phyloP scores from a whole-genome alignment of 2,888 invertebrate species.

The Lithodes maja region DNA sequence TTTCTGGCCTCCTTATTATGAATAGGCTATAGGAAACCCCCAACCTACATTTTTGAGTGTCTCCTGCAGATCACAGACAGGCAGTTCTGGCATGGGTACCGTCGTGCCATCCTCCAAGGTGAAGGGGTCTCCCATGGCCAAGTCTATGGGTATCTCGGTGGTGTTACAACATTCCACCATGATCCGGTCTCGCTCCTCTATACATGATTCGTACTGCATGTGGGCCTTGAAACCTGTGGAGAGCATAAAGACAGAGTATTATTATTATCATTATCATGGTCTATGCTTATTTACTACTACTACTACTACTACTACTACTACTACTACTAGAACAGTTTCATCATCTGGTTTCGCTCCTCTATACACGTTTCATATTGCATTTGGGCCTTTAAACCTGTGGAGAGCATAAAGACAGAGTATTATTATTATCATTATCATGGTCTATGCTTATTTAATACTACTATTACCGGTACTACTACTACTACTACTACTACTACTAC shows the following conservation, averaged over 20 bases:
- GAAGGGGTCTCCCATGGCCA: conserved; percentile 71
- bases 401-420: too few relatives aligned
- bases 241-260: not conserved
- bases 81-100: conserved; percentile 61
- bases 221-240: conserved; percentile 86
- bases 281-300: not conserved
- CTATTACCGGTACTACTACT: too few relatives aligned
- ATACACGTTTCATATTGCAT: conserved; percentile 86
- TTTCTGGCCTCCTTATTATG: conserved; percentile 88
- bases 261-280: not conserved
- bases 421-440: too few relatives aligned
- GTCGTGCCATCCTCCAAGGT: conserved; percentile 73
- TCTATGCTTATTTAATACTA: too few relatives aligned
- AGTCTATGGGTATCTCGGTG: conserved; percentile 69
- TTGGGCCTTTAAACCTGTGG: conserved; percentile 86
- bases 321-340: conserved; percentile 73
- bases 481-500: too few relatives aligned
- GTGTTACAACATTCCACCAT: conserved; percentile 73
- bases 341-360: conserved; percentile 79
- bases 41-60: conserved; percentile 72
- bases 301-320: not conserved
- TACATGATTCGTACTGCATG: conserved; percentile 86
- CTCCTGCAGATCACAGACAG: conserved; percentile 72
- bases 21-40: conserved; percentile 81
- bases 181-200: conserved; percentile 80